Conservation (phyloP, 2,113 vertebrate species). For the Elephas maximus region DNA sequence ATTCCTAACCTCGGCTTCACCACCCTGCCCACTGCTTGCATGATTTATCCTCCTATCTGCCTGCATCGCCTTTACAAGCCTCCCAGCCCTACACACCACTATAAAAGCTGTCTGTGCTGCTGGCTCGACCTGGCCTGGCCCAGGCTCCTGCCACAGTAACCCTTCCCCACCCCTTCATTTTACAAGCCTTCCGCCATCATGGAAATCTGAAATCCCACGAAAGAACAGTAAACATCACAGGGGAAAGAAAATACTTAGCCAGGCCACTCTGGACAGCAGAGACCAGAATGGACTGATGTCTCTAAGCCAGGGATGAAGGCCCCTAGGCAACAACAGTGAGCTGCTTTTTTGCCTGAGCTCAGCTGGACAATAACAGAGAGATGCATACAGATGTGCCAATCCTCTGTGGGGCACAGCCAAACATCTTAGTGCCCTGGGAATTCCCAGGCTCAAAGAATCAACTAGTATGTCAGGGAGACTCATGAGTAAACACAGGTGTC, state of each 20-base stretch:
- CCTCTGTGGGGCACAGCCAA: slow-evolving; percentile 44
- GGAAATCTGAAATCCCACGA: slow-evolving; percentile 91
- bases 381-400: background rate
- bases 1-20: slow-evolving; percentile 91
- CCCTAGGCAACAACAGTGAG: slow-evolving; percentile 3
- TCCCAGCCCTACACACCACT: slow-evolving; percentile 85
- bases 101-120: slow-evolving; percentile 91
- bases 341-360: slow-evolving; percentile 30
- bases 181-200: slow-evolving; percentile 86
- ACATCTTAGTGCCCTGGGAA: slow-evolving; percentile 54
- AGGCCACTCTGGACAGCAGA: slow-evolving; percentile 77
- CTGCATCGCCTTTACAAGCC: slow-evolving; percentile 88
- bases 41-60: slow-evolving; percentile 92
- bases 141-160: slow-evolving; percentile 24
- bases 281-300: slow-evolving; percentile 65
- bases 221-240: slow-evolving; percentile 92
- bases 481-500: slow-evolving; percentile 71
- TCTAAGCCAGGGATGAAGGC: slow-evolving; percentile 53
- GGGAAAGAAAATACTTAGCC: slow-evolving; percentile 79
- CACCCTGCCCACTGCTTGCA: slow-evolving; percentile 88
- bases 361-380: slow-evolving; percentile 30
- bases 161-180: slow-evolving; percentile 79
- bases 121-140: slow-evolving; percentile 77
- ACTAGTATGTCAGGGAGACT: slow-evolving; percentile 54
- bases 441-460: slow-evolving; percentile 66